A percentile compares a stretch with the other conserved stretches of the same genome.
phyloP scores from a whole-genome alignment of 2,113 vertebrate species.

The Lipophrys pholis region DNA sequence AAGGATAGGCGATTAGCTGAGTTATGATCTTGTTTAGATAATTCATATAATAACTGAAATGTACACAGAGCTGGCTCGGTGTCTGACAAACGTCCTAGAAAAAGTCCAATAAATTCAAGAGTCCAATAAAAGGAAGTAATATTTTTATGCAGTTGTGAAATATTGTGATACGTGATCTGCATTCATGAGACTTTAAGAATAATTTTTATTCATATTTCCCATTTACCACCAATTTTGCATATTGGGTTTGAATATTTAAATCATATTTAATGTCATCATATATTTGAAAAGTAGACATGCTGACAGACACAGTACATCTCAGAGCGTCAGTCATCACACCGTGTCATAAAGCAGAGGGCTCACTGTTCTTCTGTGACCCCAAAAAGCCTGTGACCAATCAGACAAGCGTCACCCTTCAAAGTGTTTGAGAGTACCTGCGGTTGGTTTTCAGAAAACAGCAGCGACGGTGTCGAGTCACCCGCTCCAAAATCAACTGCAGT shows the following conservation, averaged over 20 bases:
- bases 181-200: background rate
- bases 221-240: too few species aligned
- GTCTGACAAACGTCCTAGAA: too few species aligned
- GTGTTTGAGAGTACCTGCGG: background rate
- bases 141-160: too few species aligned
- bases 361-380: background rate
- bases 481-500: background rate
- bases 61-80: too few species aligned
- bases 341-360: background rate
- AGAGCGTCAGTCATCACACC: constrained; percentile 4
- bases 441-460: background rate
- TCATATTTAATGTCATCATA: background rate
- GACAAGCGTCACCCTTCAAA: background rate
- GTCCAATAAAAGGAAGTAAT: too few species aligned
- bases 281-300: background rate
- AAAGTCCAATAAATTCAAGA: too few species aligned
- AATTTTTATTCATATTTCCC: background rate
- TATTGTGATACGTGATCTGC: too few species aligned
- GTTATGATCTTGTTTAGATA: too few species aligned
- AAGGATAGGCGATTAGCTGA: too few species aligned
- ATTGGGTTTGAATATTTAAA: background rate
- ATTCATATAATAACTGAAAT: too few species aligned
- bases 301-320: background rate
- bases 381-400: background rate
- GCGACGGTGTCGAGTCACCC: background rate